These are phyloP conservation scores for Micronycteris hirsuta DNA, from an alignment of 2,113 vertebrate genomes.

Conservation along the genomic window DNA sequence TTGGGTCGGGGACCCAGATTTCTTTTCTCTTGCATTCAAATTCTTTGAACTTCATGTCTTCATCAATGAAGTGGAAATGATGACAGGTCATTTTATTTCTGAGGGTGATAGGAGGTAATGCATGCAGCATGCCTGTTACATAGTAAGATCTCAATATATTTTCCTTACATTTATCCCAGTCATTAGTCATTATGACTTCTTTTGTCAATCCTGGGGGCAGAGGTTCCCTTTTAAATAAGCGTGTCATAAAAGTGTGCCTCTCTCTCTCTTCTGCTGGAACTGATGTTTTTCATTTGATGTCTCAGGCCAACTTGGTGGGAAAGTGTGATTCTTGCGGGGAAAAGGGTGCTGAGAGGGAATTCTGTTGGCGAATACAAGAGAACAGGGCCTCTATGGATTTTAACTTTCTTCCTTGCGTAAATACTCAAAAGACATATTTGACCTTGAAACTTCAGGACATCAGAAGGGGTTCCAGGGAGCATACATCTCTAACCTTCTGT, in stretches of 20 bases:
- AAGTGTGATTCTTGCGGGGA: not conserved
- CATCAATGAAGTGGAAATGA: not conserved
- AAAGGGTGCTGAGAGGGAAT: not conserved
- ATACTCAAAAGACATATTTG: not conserved
- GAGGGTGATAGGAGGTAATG: not conserved
- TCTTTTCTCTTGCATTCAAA: not conserved
- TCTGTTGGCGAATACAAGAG: not conserved
- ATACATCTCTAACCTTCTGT: not conserved
- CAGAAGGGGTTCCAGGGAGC: not conserved
- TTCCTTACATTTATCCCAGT: not conserved
- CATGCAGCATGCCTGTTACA: not conserved
- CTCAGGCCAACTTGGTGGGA: not conserved
- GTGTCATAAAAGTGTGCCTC: not conserved
- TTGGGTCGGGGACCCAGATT: not conserved
- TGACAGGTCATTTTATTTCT: not conserved
- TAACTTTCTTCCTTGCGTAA: not conserved
- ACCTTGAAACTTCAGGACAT: not conserved
- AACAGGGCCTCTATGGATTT: not conserved
- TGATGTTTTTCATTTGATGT: not conserved
- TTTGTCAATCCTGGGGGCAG: not conserved
- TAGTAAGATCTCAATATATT: not conserved
- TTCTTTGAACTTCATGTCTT: not conserved
- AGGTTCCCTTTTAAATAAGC: not conserved
- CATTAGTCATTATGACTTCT: not conserved
- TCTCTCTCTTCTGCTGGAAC: not conserved